These are phyloP conservation scores for Sebastes cheni DNA, from an alignment of 2,797 vertebrate genomes.

Conservation along the genomic window DNA sequence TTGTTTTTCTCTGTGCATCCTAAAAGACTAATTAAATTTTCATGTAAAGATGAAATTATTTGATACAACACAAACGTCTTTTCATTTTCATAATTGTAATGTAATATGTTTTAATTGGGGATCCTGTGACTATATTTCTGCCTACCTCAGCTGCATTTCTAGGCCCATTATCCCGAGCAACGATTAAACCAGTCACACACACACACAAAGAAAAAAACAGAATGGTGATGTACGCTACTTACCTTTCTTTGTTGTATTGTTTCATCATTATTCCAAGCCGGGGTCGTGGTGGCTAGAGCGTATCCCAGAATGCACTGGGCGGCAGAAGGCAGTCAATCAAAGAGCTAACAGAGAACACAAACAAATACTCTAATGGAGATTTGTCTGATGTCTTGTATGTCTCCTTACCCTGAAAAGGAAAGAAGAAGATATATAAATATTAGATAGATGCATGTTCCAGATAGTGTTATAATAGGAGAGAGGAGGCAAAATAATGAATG, in stretches of 20 bases:
- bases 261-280: conserved; percentile 22
- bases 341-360: not conserved
- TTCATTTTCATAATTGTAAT: conserved; percentile 78
- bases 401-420: not conserved
- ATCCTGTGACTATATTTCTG: conserved; percentile 51
- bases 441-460: not conserved
- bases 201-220: not conserved
- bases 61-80: conserved; percentile 79
- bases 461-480: not conserved
- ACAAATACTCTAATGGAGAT: not conserved
- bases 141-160: conserved; percentile 19
- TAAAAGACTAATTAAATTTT: conserved; percentile 83
- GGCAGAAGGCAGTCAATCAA: conserved; percentile 36
- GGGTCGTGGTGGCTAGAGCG: conserved; percentile 12
- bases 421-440: not conserved
- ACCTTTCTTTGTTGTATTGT: conserved; percentile 4
- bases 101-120: conserved; percentile 66
- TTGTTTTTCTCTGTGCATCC: conserved; percentile 79
- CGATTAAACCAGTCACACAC: not conserved
- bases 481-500: not conserved
- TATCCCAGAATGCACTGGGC: conserved; percentile 40
- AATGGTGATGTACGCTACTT: not conserved
- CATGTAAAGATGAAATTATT: conserved; percentile 81
- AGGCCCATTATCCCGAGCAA: conserved; percentile 9
- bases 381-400: not conserved